Base-by-base conservation (phyloP, 2,888 invertebrate species). In the Stratiomys singularior region DNA sequence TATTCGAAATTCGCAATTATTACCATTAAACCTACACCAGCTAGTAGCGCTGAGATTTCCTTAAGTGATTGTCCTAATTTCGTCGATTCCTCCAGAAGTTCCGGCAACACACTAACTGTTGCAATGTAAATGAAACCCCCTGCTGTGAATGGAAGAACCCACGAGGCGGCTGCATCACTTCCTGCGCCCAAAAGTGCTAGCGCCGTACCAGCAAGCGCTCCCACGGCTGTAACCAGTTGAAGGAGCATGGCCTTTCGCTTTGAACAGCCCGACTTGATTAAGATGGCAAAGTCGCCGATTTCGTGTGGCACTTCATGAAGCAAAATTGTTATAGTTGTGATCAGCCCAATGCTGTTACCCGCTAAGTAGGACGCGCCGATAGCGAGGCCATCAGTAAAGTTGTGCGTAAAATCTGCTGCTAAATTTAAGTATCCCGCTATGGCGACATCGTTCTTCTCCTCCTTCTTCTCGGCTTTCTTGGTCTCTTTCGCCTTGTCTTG, bases 71-170 rank as follows among this genome's bases (percentile, higher is more conserved):
- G 98, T 84, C 92, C 90, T 76, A 97, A 90, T 84, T 93, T 95
- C 3, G 91, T 92, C n/a, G 92, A 91, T 83, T 97, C 96, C 85
- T 96, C 95, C 81, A 99, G 89, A 66, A 99, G 90, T 88, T 99
- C 99, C 9, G 99, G 99, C 84, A 99, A 95, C 25, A 99, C 97
- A 80, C 98, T 98, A 0, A 99, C 99, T 21, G 99, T 96, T 23
- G 99, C 99, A 83, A 99, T 99, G 87, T 99, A 99, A 86, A 99
- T 99, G 86, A 99, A 99, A n/a, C 99, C 98, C 81, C 97, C 98
- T 60, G 98, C 98, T 27, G 98, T 99, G 83, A 99, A 99, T 15
- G 99, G 99, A 77, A 99, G 88, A 76, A 99, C 95, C 92, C 98
- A 96, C 5, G 93, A 91, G 11, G 94, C 92, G 1, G 95, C 93